phyloP scores from a whole-genome alignment of 2,113 vertebrate species.

The Mus spicilegus region DNA sequence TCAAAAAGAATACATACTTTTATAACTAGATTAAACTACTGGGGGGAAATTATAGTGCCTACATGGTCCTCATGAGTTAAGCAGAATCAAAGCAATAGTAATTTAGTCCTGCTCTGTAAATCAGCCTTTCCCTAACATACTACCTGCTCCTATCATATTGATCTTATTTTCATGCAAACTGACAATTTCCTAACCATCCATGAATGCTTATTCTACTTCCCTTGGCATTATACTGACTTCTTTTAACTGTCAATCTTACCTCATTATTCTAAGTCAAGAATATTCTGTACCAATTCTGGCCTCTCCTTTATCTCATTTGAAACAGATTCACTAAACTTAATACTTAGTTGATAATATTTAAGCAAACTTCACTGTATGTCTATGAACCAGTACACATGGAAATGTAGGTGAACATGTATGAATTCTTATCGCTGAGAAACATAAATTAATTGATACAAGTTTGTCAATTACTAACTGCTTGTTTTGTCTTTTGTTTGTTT shows the following conservation, averaged over 20 bases:
- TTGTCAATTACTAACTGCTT: not conserved
- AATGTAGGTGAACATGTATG: not conserved
- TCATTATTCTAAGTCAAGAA: not conserved
- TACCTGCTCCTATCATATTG: not conserved
- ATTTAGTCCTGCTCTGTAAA: not conserved
- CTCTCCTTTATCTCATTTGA: constrained; percentile 30
- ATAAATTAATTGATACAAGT: not conserved
- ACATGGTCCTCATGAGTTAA: not conserved
- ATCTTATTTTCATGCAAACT: not conserved
- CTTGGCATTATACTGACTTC: not conserved
- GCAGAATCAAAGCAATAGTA: not conserved
- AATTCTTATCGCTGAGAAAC: not conserved
- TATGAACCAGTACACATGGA: not conserved
- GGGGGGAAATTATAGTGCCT: not conserved
- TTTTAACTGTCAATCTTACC: not conserved
- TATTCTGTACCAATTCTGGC: not conserved
- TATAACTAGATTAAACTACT: not conserved
- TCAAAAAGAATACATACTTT: not conserved
- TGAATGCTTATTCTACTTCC: not conserved
- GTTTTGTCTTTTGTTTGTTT: not conserved
- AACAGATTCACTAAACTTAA: constrained; percentile 4
- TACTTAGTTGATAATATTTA: constrained; percentile 33
- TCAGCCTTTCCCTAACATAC: not conserved
- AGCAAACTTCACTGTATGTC: not conserved
- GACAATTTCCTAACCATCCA: not conserved